These are phyloP conservation scores for Portunus trituberculatus DNA, from an alignment of 1,140 invertebrate species.

Conservation along the genomic window DNA sequence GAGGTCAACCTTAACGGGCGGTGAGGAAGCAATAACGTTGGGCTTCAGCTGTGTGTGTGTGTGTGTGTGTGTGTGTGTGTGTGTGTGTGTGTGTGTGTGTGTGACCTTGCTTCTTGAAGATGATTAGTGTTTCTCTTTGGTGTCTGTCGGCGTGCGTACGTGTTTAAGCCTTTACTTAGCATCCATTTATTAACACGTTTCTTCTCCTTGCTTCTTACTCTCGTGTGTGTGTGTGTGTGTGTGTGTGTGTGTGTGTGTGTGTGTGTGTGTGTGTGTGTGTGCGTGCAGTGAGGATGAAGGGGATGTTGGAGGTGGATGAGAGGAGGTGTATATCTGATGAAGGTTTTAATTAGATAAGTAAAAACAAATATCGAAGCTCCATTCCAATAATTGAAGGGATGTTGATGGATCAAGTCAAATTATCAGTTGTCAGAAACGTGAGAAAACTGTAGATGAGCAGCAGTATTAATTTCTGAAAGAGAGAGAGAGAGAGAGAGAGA, in stretches of 20 bases:
- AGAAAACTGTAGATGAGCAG: neutral
- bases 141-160: neutral
- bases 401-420: no score
- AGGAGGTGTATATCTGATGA: no score
- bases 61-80: slow-evolving; percentile 2
- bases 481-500: no score
- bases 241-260: slow-evolving; percentile 3
- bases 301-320: no score
- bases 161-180: neutral
- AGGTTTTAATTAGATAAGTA: no score
- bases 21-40: no score
- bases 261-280: neutral
- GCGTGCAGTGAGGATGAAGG: neutral
- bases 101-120: neutral
- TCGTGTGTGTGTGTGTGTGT: neutral
- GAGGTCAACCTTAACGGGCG: neutral
- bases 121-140: no score
- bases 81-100: neutral
- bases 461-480: neutral
- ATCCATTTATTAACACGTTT: no score
- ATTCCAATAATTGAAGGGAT: no score
- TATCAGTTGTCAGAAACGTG: no score
- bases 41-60: neutral
- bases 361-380: no score
- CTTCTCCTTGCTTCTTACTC: no score